Conservation (phyloP, 2,797 vertebrate genomes). For the Oreochromis grahami region DNA sequence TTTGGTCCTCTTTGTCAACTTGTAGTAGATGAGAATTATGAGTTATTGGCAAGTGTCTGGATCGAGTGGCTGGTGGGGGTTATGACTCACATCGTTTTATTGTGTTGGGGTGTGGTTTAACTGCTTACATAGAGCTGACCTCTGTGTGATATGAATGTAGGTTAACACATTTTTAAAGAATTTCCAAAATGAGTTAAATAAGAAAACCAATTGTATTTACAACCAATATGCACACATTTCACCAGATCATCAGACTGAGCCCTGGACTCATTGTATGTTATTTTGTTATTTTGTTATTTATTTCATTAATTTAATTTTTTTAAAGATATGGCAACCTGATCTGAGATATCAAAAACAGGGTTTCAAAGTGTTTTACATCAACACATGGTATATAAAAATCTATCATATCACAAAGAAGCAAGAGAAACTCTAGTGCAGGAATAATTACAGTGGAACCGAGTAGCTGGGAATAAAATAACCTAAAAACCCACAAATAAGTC, state of each 20-base stretch:
- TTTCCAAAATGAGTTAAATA: neutral
- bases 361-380: neutral
- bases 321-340: neutral
- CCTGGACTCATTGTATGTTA: neutral
- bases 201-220: neutral
- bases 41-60: neutral
- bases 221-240: neutral
- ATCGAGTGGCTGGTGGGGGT: neutral
- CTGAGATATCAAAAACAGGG: neutral
- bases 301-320: neutral
- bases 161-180: neutral
- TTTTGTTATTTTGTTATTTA: neutral
- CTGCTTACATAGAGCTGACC: neutral
- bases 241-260: neutral
- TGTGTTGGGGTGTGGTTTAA: neutral
- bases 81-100: neutral
- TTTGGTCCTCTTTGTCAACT: neutral
- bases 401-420: neutral
- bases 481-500: neutral
- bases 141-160: neutral
- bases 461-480: neutral
- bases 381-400: neutral
- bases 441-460: no score
- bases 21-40: neutral
- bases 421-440: neutral